phyloP scores from a whole-genome alignment of 2,888 invertebrate genomes.

The Volucella inanis region DNA sequence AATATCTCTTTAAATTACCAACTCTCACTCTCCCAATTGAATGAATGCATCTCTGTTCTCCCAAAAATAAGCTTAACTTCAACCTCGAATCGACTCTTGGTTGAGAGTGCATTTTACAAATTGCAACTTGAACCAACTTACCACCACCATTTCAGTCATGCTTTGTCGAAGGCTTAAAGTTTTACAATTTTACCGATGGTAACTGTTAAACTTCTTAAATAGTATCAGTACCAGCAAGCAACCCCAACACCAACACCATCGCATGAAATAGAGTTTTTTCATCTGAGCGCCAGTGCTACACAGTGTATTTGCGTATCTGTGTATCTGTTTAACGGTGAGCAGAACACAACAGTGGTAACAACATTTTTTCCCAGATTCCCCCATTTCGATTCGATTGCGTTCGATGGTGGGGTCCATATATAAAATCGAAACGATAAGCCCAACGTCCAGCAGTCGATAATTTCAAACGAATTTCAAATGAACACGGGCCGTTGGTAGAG shows the following conservation, averaged over 20 bases:
- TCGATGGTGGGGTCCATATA: constrained; percentile 75
- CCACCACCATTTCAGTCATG: constrained; percentile 2
- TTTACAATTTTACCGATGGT: constrained; percentile 55
- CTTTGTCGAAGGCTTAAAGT: too few relatives aligned
- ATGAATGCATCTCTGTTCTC: constrained; percentile 14
- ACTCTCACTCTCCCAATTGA: constrained; percentile 18
- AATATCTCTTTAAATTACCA: background rate
- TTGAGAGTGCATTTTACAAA: constrained; percentile 49
- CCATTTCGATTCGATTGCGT: constrained; percentile 57
- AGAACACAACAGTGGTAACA: constrained; percentile 58
- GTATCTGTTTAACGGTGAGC: constrained; percentile 50
- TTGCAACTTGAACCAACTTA: constrained; percentile 45
- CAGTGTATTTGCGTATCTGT: constrained; percentile 26
- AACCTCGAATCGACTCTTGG: constrained; percentile 23
- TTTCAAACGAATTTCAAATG: constrained; percentile 76
- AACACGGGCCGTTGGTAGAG: constrained; percentile 71
- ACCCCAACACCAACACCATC: constrained; percentile 23
- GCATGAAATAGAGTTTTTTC: constrained; percentile 35
- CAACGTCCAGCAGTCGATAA: constrained; percentile 75
- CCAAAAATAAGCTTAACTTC: constrained; percentile 7
- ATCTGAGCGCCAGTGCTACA: constrained; percentile 31
- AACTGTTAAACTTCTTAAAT: constrained; percentile 24
- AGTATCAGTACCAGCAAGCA: constrained; percentile 23
- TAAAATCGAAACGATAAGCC: constrained; percentile 75
- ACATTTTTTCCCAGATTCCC: constrained; percentile 56